phyloP scores from a whole-genome alignment of 30 jellyfish, hydroid and myxozoan species.

The Aurelia aurita region DNA sequence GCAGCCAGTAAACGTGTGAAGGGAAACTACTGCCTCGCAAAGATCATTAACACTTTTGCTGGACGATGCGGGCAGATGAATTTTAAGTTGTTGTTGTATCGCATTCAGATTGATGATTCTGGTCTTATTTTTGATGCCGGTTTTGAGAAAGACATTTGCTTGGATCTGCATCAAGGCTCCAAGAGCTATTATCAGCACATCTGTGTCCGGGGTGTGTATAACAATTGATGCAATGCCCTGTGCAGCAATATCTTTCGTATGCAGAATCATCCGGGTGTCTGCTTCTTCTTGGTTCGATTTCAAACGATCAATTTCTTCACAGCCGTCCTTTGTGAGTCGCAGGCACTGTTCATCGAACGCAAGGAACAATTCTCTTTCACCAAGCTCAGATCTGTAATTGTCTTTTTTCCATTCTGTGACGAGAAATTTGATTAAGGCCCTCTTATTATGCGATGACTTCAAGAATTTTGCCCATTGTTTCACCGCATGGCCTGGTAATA shows the following conservation, averaged over 20 bases:
- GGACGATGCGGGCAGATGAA: slow-evolving; percentile 44
- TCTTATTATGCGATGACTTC: slow-evolving; percentile 13
- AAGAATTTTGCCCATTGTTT: slow-evolving; percentile 32
- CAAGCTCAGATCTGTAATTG: no score
- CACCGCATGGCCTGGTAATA: no score
- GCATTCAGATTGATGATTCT: slow-evolving; percentile 43
- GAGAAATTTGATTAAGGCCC: slow-evolving; percentile 26
- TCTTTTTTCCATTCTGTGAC: slow-evolving; percentile 35
- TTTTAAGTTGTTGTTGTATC: slow-evolving; percentile 28
- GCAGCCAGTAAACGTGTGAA: slow-evolving; percentile 61
- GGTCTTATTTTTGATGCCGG: slow-evolving; percentile 48
- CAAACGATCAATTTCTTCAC: no score
- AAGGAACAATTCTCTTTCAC: no score
- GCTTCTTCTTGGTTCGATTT: not conserved
- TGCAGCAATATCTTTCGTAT: slow-evolving; percentile 22
- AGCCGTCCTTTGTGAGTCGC: no score
- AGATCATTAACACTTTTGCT: slow-evolving; percentile 23
- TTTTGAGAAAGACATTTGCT: slow-evolving; percentile 29
- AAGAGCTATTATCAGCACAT: slow-evolving; percentile 24
- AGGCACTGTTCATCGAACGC: no score
- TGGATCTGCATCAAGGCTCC: slow-evolving; percentile 31
- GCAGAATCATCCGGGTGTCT: slow-evolving; percentile 54
- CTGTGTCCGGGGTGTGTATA: slow-evolving; percentile 51
- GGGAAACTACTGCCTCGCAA: slow-evolving; percentile 20
- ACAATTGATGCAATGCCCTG: slow-evolving; percentile 18